Evolutionary conservation across 2,797 vertebrate genomes (phyloP).

Genomic region (Gymnopithys bicolor): DNA sequence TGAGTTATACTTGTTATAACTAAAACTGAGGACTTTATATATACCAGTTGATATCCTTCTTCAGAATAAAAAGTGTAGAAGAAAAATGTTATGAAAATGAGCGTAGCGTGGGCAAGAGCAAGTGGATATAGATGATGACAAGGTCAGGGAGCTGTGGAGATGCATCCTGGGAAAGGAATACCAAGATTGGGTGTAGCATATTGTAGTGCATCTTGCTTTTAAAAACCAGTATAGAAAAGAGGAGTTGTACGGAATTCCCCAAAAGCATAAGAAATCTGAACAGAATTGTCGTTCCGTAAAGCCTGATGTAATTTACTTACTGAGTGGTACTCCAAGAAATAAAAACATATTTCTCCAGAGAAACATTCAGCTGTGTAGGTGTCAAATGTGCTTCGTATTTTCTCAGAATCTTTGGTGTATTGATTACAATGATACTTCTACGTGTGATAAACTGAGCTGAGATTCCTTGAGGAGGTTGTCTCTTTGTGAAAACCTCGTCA

Average conservation of each 20-base stretch:
- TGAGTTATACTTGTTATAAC: not conserved
- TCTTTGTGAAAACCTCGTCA: not conserved
- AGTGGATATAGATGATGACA: not conserved
- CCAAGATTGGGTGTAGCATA: accelerated
- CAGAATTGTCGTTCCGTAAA: not conserved
- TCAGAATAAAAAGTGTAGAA: not conserved
- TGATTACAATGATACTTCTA: not conserved
- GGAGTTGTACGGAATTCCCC: not conserved
- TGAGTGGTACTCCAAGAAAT: not conserved
- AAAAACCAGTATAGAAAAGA: not conserved
- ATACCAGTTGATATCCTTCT: not conserved
- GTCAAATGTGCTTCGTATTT: not conserved
- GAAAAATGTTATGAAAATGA: not conserved
- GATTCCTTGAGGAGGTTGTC: not conserved
- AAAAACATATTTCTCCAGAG: not conserved
- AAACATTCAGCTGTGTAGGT: not conserved
- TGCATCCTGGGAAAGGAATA: not conserved
- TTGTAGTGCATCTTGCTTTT: not conserved
- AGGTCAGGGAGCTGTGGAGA: not conserved
- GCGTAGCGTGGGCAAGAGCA: not conserved
- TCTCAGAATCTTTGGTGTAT: not conserved
- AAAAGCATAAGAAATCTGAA: not conserved
- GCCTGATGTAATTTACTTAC: not conserved
- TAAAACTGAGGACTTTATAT: not conserved
- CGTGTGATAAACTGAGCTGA: not conserved